phyloP scores from a whole-genome alignment of 2,888 invertebrate species.

The Cetonia aurata region DNA sequence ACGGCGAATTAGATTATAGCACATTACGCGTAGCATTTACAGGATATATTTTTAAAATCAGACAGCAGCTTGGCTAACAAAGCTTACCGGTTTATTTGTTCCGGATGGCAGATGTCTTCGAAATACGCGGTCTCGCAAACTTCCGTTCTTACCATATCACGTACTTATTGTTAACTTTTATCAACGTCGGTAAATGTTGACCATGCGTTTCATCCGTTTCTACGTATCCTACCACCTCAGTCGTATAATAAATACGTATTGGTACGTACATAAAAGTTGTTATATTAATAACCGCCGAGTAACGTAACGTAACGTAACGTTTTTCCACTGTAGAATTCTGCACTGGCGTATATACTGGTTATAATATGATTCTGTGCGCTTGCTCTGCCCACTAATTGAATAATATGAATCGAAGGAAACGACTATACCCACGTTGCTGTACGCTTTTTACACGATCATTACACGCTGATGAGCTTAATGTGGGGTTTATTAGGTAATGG shows the following conservation, averaged over 20 bases:
- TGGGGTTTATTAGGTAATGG: neutral
- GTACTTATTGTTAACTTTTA: neutral
- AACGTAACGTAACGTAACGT: neutral
- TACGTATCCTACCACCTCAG: neutral
- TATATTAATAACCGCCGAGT: neutral
- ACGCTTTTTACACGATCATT: slow-evolving; percentile 29
- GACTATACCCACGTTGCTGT: neutral
- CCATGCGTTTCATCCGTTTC: neutral
- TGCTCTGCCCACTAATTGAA: slow-evolving; percentile 32
- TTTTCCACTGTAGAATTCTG: neutral
- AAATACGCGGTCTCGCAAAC: slow-evolving; percentile 3
- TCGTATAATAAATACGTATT: neutral
- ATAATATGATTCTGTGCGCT: slow-evolving; percentile 17
- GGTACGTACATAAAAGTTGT: neutral
- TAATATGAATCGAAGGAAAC: slow-evolving; percentile 32
- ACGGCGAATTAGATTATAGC: no score
- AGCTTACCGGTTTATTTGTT: slow-evolving; percentile 28
- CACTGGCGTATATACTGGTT: neutral
- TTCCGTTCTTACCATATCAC: neutral
- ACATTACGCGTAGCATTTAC: no score
- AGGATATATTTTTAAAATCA: neutral
- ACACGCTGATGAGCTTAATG: slow-evolving; percentile 13
- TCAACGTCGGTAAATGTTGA: neutral
- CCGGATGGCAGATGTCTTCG: slow-evolving; percentile 16
- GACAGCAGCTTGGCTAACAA: no score